Base-by-base conservation (phyloP, 2,888 invertebrate species). In the Cancer borealis region DNA sequence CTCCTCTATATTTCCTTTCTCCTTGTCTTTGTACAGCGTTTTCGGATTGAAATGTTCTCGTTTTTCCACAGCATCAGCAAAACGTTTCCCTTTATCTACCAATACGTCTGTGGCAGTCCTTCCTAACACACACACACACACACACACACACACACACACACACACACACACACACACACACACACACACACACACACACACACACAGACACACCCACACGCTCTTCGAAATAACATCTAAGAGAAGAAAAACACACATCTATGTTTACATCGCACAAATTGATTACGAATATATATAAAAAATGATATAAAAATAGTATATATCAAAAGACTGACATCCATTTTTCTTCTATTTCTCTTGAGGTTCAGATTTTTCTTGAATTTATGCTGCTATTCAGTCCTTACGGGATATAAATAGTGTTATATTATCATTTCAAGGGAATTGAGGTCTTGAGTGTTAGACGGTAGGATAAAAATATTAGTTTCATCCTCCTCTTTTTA, bases 21-120 rank as follows among this genome's bases (percentile, higher is more conserved):
- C 79, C 30, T 79, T 79, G 79, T 79, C 79, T 79, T 79, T 79
- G 79, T 79, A 79, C 79, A 79, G 79, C 79, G 79, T 79, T 79
- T 79, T 79, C 30, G 6, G 79, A 30, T 79, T 79, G 79, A 79
- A 30, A 79, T 26, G 26, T 5, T 6, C 26, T 3, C 79, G 26
- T 30, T 6, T 79, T 79, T 30, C 8, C 26, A 2, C 12, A 26
- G n/a, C 8, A 30, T 79, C 79, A 79, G 79, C 79, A 79, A 79
- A 79, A 79, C 79, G 79, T 21, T 17, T 30, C 79, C 79, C 30
- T 79, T 79, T 79, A 79, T 79, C 79, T 79, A 26, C 79, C 79
- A 26, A 30, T 30, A 30, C 30, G 79, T 79, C 79, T 30, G 30
- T 30, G 12, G 30, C 30, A 6, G n/a, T n/a, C n/a, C 30, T 30